Evolutionary conservation across 2,888 invertebrate species (phyloP), one percentile per base, ranked within the genome.

Genomic region (Cyclophora albipunctata): DNA sequence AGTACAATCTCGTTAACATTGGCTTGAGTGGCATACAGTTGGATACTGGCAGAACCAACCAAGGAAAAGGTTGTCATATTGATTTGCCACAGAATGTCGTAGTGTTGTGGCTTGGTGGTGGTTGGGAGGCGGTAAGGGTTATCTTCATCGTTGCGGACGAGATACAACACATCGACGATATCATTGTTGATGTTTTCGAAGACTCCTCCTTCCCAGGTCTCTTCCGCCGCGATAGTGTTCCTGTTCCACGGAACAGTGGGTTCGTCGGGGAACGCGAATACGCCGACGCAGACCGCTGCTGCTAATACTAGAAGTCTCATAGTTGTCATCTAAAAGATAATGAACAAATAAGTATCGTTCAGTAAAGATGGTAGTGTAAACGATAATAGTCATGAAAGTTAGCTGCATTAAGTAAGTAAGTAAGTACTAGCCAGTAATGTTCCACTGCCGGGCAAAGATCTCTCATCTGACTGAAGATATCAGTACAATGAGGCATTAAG

Each of bases 21-120:
- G 0, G 60, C 47, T 59, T 74, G 66, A 2, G 75, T 82, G 5
- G 85, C 75, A 1, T 47, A 54, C 0, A 87, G 46, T 0, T 63
- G 5, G 3, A 91, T 91, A 0, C 50, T 51, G 0, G 85, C 84
- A 1, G 42, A 43, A 2, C 91, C 91, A 2, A 54, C 44, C 49
- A 90, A 88, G 0, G 50, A 5, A 6, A 70, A 56, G 3, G 42
- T 44, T 0, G 55, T 46, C 0, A 90, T 75, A 50, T 89, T 73
- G 0, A 91, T 83, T 0, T 59, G 63, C 64, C 93, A 78, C 0
- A 76, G 57, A 0, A 93, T 65, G 0, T 81, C 68, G 60, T 93
- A 94, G 34, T 77, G 74, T 0, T 48, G 57, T 0, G 93, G 93
- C 7, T 51, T 60, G 0, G 93, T 84, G 0, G 83, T 81, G 0